phyloP scores from a whole-genome alignment of 2,797 vertebrate genomes.

The Taeniopygia guttata region DNA sequence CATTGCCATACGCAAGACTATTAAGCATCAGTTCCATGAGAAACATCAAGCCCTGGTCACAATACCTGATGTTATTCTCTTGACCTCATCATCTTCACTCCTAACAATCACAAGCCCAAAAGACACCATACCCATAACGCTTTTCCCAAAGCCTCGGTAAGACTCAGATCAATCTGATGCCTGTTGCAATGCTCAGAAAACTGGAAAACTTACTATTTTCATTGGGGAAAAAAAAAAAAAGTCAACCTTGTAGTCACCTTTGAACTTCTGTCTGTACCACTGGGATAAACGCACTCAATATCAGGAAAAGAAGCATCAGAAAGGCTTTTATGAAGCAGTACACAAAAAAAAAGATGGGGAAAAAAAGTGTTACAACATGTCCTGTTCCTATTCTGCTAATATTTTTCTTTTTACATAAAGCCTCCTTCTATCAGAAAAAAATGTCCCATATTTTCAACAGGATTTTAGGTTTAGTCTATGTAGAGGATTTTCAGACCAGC shows the following conservation, averaged over 20 bases:
- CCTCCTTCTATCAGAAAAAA: not conserved
- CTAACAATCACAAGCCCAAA: not conserved
- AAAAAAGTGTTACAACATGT: not conserved
- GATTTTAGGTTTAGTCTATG: not conserved
- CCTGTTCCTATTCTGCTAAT: not conserved
- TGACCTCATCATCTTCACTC: not conserved
- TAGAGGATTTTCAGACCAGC: not conserved
- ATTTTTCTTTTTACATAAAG: not conserved
- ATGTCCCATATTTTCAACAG: not conserved
- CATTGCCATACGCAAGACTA: not conserved
- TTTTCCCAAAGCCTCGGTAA: not conserved
- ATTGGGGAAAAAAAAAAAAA: fast-evolving
- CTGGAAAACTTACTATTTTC: not conserved
- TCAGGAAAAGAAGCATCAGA: not conserved
- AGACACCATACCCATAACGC: not conserved
- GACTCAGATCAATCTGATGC: not conserved
- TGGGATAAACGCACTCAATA: not conserved
- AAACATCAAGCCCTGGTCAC: not conserved
- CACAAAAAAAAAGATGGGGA: fast-evolving
- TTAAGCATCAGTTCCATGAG: not conserved
- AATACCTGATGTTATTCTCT: not conserved
- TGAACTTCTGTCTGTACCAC: not conserved
- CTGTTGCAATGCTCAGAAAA: not conserved
- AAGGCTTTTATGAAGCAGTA: not conserved
- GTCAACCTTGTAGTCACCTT: not conserved